Percentiles rank a stretch among this genome's conserved stretches.
Evolutionary conservation across 23 tunicate genomes (phyloP).

Genomic region (Trididemnum miniatum): DNA sequence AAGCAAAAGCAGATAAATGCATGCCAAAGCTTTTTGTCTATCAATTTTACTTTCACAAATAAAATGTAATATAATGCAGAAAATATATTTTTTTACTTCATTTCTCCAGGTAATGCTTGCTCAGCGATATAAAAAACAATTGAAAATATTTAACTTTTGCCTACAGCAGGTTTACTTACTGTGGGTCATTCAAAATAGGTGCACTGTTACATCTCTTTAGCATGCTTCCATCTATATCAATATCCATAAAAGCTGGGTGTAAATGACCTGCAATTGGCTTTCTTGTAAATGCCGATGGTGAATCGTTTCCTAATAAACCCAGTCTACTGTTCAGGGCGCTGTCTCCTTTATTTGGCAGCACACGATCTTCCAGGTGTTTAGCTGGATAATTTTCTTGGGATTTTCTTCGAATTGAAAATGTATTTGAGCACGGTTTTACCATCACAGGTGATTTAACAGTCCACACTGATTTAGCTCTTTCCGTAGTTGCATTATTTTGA

Average conservation of each 20-base stretch:
- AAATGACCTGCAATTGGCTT: not conserved
- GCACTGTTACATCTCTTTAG: constrained; percentile 93
- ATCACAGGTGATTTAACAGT: constrained; percentile 1
- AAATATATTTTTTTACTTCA: no score
- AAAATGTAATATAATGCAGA: no score
- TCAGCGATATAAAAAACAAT: no score
- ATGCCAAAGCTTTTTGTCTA: no score
- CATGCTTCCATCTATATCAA: constrained; percentile 40
- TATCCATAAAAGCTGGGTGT: not conserved
- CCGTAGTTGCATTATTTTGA: not conserved
- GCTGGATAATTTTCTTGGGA: constrained; percentile 21
- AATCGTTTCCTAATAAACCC: not conserved
- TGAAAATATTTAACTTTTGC: no score
- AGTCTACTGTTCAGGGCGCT: not conserved
- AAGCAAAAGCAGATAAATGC: no score
- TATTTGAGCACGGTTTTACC: constrained; percentile 7
- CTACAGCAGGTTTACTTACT: constrained; percentile 51
- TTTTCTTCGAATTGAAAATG: not conserved
- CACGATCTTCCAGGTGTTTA: not conserved
- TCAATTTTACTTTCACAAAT: no score
- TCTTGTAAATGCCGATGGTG: constrained; percentile 11
- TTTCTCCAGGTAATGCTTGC: no score
- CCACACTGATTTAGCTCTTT: constrained; percentile 8
- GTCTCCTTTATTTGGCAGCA: not conserved
- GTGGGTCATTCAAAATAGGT: constrained; percentile 66